These are phyloP conservation scores for Phania funesta DNA, from an alignment of 2,888 invertebrate species.

Conservation along the genomic window DNA sequence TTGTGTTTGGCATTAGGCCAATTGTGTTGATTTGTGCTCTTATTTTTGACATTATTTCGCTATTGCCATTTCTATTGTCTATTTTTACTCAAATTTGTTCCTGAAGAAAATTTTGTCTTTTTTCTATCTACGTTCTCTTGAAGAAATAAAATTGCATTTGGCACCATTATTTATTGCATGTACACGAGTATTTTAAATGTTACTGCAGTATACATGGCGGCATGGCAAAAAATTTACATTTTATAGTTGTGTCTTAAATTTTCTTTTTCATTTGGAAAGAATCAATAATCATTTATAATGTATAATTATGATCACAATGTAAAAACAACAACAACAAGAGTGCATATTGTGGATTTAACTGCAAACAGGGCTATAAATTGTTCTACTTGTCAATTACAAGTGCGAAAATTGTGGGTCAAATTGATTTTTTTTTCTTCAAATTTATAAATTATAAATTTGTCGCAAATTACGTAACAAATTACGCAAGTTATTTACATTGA, in stretches of 20 bases:
- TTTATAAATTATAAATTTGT: background rate
- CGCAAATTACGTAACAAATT: background rate
- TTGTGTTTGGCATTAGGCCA: constrained; percentile 59
- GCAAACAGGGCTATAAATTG: constrained; percentile 39
- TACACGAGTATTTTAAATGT: constrained; percentile 43
- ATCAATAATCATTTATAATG: constrained; percentile 61
- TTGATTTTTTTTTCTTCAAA: background rate
- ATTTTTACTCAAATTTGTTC: constrained; percentile 48
- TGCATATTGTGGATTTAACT: background rate
- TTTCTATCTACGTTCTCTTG: constrained; percentile 9
- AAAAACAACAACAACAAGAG: background rate
- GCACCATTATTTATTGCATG: constrained; percentile 51
- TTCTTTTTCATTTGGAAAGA: background rate
- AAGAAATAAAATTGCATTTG: constrained; percentile 55
- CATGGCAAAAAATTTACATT: background rate
- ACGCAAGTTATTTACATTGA: background rate
- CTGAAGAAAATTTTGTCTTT: constrained; percentile 37
- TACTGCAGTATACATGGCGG: constrained; percentile 11
- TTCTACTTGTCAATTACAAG: constrained; percentile 32
- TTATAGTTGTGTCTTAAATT: background rate
- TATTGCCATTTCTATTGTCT: constrained; percentile 60
- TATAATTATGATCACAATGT: constrained; percentile 23
- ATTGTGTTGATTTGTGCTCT: constrained; percentile 62
- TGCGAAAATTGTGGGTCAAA: constrained; percentile 13
- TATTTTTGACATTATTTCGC: constrained; percentile 66